phyloP scores from a whole-genome alignment of 2,113 vertebrate genomes.

The Balaenoptera acutorostrata region DNA sequence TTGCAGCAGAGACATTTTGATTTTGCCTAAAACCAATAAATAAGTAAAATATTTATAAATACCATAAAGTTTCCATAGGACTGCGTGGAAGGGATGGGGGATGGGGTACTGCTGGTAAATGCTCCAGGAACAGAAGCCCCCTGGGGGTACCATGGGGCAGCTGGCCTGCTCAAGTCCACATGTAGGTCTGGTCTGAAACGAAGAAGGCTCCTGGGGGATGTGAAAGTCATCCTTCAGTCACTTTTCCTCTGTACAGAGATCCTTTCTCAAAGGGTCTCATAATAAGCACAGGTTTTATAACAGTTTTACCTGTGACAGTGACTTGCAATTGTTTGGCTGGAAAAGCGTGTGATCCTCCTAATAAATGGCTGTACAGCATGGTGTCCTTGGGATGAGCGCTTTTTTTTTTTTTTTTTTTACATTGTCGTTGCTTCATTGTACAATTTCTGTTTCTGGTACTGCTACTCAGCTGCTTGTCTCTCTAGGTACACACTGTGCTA shows the following conservation, averaged over 20 bases:
- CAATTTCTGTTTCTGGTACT: background rate
- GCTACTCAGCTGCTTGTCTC: background rate
- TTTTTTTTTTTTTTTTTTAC: background rate
- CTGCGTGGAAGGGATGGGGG: background rate
- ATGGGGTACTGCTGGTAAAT: too few relatives aligned
- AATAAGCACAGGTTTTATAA: background rate
- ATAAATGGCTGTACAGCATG: background rate
- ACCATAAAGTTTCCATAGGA: too few relatives aligned
- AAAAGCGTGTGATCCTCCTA: accelerated
- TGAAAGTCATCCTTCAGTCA: background rate
- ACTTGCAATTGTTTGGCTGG: background rate
- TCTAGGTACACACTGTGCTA: background rate
- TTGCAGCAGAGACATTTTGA: background rate
- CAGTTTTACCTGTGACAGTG: background rate
- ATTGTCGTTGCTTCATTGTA: background rate
- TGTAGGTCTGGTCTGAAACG: background rate
- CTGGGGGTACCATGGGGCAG: background rate
- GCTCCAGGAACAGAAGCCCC: background rate
- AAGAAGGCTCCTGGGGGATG: background rate
- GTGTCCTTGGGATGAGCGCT: accelerated
- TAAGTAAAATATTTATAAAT: background rate
- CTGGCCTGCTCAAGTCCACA: accelerated
- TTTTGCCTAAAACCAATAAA: background rate
- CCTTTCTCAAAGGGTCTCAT: background rate
- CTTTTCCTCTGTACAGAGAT: background rate